These are phyloP conservation scores for Eremobia ochroleuca DNA, from an alignment of 2,888 invertebrate species.

Conservation along the genomic window DNA sequence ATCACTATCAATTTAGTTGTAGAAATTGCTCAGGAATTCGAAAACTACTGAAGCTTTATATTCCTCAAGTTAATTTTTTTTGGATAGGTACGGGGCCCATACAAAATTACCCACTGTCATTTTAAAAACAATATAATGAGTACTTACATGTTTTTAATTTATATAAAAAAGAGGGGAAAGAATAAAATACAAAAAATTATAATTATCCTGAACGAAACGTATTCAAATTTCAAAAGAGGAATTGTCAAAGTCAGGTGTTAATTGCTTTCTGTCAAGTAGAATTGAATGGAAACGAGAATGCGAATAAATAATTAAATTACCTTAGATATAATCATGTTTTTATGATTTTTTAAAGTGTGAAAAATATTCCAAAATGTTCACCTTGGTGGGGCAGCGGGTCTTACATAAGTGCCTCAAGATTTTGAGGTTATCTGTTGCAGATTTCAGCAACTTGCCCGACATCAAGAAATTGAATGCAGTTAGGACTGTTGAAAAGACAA, in stretches of 20 bases:
- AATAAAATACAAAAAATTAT: neutral
- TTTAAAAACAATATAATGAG: too few species aligned
- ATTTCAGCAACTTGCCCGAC: conserved; percentile 86
- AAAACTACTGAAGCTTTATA: too few species aligned
- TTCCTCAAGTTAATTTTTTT: too few species aligned
- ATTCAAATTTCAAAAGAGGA: conserved; percentile 70
- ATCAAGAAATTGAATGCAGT: conserved; percentile 86
- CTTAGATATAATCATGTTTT: conserved; percentile 72
- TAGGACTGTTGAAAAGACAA: conserved; percentile 88
- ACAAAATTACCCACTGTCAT: too few species aligned
- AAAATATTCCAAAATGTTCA: conserved; percentile 80
- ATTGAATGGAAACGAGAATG: conserved; percentile 68
- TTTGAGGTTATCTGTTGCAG: conserved; percentile 89
- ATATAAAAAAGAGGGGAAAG: neutral
- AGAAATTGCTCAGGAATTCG: too few species aligned
- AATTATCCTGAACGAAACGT: conserved; percentile 38
- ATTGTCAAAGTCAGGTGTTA: conserved; percentile 82
- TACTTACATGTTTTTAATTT: too few species aligned
- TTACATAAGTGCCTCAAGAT: conserved; percentile 88
- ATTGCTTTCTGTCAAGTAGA: conserved; percentile 70
- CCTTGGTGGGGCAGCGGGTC: conserved; percentile 81
- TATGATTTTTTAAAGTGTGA: conserved; percentile 62
- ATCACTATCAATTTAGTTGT: too few species aligned
- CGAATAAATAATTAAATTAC: conserved; percentile 74
- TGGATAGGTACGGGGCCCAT: neutral